These are phyloP conservation scores for Gibbula magus DNA, from an alignment of 2,888 invertebrate species.

Conservation along the genomic window DNA sequence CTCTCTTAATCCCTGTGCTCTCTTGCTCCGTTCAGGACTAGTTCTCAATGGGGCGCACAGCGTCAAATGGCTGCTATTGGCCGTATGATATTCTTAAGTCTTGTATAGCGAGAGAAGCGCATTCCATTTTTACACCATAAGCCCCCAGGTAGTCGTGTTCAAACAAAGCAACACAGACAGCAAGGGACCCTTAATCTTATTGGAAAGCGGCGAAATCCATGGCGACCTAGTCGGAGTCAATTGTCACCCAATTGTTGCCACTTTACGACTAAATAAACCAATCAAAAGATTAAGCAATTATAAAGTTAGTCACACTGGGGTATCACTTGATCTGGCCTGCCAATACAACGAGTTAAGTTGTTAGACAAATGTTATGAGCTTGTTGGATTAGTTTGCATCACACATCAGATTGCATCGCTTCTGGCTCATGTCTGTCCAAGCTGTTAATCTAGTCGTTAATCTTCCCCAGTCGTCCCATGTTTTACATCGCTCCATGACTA, in stretches of 20 bases:
- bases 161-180: neutral
- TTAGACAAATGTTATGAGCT: neutral
- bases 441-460: neutral
- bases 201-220: neutral
- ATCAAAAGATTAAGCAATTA: constrained; percentile 4
- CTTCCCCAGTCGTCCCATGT: neutral
- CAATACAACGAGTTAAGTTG: constrained; percentile 1
- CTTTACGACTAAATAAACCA: neutral
- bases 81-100: no score
- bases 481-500: neutral
- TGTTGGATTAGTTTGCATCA: neutral
- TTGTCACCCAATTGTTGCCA: neutral
- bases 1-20: no score
- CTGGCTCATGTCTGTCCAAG: neutral
- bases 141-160: no score
- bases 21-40: no score
- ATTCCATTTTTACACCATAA: no score
- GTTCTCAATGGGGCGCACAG: no score
- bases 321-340: neutral
- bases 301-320: neutral
- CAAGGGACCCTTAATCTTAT: neutral
- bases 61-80: no score
- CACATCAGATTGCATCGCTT: neutral
- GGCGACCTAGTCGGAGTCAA: neutral
- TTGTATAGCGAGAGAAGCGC: no score